These are phyloP conservation scores for Myrmophylax atrothorax DNA, from an alignment of 2,113 vertebrate genomes.

Conservation along the genomic window DNA sequence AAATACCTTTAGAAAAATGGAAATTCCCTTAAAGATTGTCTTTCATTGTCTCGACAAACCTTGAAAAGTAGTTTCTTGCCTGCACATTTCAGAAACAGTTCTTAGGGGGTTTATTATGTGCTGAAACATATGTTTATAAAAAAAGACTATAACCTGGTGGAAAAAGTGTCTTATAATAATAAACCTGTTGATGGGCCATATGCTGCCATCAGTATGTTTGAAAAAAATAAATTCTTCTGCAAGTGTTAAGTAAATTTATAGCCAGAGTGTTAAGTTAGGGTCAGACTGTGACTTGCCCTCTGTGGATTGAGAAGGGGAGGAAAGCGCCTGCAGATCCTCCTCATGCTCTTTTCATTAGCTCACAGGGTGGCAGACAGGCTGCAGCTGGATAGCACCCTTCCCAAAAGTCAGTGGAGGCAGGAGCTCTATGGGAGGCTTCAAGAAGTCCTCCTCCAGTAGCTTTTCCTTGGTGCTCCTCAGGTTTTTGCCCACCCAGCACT, in stretches of 20 bases:
- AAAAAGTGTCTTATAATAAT: slow-evolving; percentile 66
- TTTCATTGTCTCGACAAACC: slow-evolving; percentile 65
- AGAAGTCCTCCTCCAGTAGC: not conserved
- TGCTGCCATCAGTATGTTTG: slow-evolving; percentile 40
- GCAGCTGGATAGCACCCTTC: not conserved
- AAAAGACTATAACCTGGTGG: slow-evolving; percentile 51
- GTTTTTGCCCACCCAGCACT: not conserved
- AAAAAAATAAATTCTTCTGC: slow-evolving; percentile 43
- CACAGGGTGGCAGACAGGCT: accelerated
- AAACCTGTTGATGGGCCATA: slow-evolving; percentile 63
- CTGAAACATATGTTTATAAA: slow-evolving; percentile 54
- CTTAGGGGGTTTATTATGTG: slow-evolving; percentile 41
- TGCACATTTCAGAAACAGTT: slow-evolving; percentile 51
- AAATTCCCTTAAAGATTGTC: slow-evolving; percentile 33
- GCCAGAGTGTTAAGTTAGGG: slow-evolving; percentile 43
- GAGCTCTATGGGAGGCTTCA: accelerated
- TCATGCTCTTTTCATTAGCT: slow-evolving; percentile 6
- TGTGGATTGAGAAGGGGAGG: not conserved
- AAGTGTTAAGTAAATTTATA: slow-evolving; percentile 62
- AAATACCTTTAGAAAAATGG: slow-evolving; percentile 31
- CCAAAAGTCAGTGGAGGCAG: not conserved
- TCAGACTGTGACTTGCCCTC: slow-evolving; percentile 23
- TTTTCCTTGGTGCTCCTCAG: accelerated
- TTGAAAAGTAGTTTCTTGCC: slow-evolving; percentile 50
- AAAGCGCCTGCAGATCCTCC: not conserved